These are phyloP conservation scores for Tautogolabrus adspersus DNA, from an alignment of 2,113 vertebrate species.

Conservation along the genomic window DNA sequence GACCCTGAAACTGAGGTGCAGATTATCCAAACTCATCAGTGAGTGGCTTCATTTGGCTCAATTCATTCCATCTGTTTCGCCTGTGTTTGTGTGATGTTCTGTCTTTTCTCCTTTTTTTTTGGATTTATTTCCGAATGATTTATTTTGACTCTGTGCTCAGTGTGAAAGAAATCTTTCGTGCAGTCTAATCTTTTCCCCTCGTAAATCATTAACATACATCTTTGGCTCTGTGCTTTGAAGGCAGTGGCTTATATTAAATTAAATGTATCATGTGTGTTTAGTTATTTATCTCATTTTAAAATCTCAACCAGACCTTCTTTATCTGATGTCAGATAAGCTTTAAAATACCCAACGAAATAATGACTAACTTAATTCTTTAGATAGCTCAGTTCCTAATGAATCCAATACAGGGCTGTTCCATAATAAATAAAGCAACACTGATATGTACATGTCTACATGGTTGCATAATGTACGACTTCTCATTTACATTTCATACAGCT, in stretches of 20 bases:
- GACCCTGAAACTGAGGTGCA: slow-evolving; percentile 3
- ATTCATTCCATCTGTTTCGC: slow-evolving; percentile 2
- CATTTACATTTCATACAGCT: slow-evolving; percentile 11
- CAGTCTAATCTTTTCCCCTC: slow-evolving; percentile 19
- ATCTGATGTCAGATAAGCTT: slow-evolving; percentile 17
- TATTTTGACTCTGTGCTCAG: slow-evolving; percentile 40
- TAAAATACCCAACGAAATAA: not conserved
- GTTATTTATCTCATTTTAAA: slow-evolving; percentile 15
- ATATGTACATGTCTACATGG: slow-evolving; percentile 22
- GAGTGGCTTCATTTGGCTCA: slow-evolving; percentile 7
- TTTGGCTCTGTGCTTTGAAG: slow-evolving; percentile 68
- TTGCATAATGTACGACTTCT: slow-evolving; percentile 34
- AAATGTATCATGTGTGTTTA: slow-evolving; percentile 16
- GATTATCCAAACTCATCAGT: slow-evolving; percentile 34
- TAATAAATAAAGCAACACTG: slow-evolving; percentile 35
- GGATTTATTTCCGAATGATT: not conserved
- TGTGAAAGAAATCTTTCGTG: slow-evolving; percentile 24
- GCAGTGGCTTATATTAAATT: slow-evolving; percentile 28
- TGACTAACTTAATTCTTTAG: not conserved
- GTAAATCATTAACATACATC: slow-evolving; percentile 48
- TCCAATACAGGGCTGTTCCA: not conserved
- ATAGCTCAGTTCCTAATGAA: slow-evolving; percentile 14
- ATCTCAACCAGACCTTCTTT: slow-evolving; percentile 17
- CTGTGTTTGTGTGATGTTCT: not conserved
- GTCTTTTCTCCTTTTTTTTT: slow-evolving; percentile 6